A percentile compares a stretch with the other conserved stretches of the same genome.
These are phyloP conservation scores for Marisa cornuarietis DNA, from an alignment of 1,140 invertebrate genomes.

Conservation along the genomic window DNA sequence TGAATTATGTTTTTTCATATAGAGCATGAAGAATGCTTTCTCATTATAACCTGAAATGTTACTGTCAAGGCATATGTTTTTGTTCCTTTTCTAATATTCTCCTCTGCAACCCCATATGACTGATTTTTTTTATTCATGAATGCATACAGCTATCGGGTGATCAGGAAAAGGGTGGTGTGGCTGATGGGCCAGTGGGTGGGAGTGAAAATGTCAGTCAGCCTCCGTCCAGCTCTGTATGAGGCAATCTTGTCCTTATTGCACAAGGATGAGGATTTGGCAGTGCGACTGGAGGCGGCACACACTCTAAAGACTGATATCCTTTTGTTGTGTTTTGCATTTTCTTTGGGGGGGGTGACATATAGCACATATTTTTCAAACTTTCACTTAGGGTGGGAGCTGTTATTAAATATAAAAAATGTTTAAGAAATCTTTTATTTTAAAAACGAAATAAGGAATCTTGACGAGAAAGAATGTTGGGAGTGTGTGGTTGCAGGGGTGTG, in stretches of 20 bases:
- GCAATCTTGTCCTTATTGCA: constrained; percentile 75
- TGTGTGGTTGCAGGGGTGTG: background rate
- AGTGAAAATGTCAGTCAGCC: constrained; percentile 82
- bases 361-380: no score
- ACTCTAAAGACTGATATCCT: constrained; percentile 76
- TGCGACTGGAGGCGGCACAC: constrained; percentile 82
- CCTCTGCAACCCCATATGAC: background rate
- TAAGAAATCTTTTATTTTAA: no score
- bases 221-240: constrained; percentile 84
- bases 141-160: constrained; percentile 81
- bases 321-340: constrained; percentile 25
- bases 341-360: no score
- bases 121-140: constrained; percentile 6
- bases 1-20: no score
- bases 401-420: no score
- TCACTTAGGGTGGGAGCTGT: no score
- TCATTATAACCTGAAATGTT: no score
- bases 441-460: background rate
- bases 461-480: background rate
- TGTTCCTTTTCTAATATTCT: no score
- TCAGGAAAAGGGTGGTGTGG: constrained; percentile 87
- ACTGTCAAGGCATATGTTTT: no score
- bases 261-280: constrained; percentile 76
- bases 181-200: constrained; percentile 87
- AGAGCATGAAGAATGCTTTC: no score